Conservation (phyloP, 2,888 invertebrate genomes). For the Plagodis pulveraria region DNA sequence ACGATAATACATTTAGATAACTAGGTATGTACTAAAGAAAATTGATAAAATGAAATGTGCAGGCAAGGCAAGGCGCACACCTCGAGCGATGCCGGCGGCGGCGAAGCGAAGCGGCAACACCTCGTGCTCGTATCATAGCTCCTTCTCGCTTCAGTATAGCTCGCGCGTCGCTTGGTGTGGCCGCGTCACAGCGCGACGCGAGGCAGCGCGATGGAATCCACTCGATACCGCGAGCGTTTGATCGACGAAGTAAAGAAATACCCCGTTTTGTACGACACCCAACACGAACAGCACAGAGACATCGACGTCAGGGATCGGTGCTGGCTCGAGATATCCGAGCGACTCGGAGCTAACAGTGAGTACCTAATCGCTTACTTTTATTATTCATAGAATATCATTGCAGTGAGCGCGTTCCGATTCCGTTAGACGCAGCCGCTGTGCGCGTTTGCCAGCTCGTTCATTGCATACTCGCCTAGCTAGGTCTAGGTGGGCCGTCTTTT, state of each 20-base stretch:
- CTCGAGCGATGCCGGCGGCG: slow-evolving; percentile 54
- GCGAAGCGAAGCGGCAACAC: slow-evolving; percentile 62
- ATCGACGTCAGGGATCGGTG: slow-evolving; percentile 74
- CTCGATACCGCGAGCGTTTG: slow-evolving; percentile 64
- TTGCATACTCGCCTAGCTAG: too few species aligned
- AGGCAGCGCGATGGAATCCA: slow-evolving; percentile 46
- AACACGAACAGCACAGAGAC: slow-evolving; percentile 74
- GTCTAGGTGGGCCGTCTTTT: too few species aligned
- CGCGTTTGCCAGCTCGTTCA: too few species aligned
- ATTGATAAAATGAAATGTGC: slow-evolving; percentile 37
- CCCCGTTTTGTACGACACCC: slow-evolving; percentile 76
- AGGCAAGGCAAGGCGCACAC: slow-evolving; percentile 60
- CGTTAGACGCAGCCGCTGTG: background rate
- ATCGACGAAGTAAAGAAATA: slow-evolving; percentile 77
- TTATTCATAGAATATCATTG: too few species aligned
- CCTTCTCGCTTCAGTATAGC: slow-evolving; percentile 74
- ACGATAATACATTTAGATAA: too few species aligned
- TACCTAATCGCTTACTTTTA: slow-evolving; percentile 18
- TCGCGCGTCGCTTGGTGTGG: slow-evolving; percentile 55
- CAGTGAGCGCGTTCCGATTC: slow-evolving; percentile 1
- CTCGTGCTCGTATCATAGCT: slow-evolving; percentile 46
- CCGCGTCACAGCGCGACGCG: slow-evolving; percentile 42
- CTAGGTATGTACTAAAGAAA: background rate
- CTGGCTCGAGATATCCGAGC: slow-evolving; percentile 74
- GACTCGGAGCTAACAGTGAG: slow-evolving; percentile 72